Conservation (phyloP, 2,888 invertebrate species). For the Ecdyonurus torrentis region DNA sequence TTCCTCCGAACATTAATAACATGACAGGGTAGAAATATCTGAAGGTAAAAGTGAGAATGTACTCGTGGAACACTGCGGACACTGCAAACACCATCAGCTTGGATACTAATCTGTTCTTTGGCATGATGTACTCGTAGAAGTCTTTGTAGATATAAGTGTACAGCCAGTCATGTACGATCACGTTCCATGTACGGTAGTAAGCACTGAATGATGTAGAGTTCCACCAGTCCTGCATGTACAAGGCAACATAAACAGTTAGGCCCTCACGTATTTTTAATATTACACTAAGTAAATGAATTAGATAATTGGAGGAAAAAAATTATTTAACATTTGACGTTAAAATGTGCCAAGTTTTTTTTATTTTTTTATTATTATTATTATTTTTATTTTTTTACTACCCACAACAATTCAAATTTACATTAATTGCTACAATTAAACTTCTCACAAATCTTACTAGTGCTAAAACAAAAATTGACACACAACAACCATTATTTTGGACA, state of each 20-base stretch:
- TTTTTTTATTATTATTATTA: neutral
- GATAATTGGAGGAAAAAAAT: too few species aligned
- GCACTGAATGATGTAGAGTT: conserved; percentile 62
- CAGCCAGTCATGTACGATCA: conserved; percentile 88
- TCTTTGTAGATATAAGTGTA: conserved; percentile 61
- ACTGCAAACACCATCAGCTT: conserved; percentile 52
- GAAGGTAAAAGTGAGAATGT: conserved; percentile 58
- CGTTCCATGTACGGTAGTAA: conserved; percentile 91
- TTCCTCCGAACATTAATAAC: conserved; percentile 54
- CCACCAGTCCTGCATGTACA: conserved; percentile 94
- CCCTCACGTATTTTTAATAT: too few species aligned
- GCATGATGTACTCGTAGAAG: conserved; percentile 26
- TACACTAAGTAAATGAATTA: too few species aligned
- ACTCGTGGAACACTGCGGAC: conserved; percentile 79
- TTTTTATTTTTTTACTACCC: too few species aligned
- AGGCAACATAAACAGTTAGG: too few species aligned
- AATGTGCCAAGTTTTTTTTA: neutral
- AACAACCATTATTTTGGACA: too few species aligned
- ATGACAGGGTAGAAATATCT: conserved; percentile 80
- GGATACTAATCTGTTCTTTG: conserved; percentile 31
- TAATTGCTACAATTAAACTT: too few species aligned
- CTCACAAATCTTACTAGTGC: too few species aligned
- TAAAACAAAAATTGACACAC: too few species aligned
- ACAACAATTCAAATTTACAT: too few species aligned
- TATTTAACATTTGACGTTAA: too few species aligned